Conservation (phyloP, 2,113 vertebrate species). For the Phrynosoma blainvillii region DNA sequence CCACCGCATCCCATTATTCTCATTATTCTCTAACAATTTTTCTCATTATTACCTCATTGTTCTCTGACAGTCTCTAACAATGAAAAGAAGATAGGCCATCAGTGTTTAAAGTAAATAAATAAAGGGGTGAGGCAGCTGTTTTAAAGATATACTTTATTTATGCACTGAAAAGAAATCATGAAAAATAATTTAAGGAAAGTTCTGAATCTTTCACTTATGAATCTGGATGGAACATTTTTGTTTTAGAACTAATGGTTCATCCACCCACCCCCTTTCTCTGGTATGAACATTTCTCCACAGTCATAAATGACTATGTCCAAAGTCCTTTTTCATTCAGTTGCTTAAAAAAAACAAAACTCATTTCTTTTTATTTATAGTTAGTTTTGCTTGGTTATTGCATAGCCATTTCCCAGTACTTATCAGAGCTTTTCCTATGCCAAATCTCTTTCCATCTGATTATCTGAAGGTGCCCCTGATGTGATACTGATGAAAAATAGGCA, state of each 20-base stretch:
- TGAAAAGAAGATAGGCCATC: no score
- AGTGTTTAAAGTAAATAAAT: no score
- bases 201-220: slow-evolving; percentile 1
- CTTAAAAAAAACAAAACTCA: slow-evolving; percentile 31
- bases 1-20: no score
- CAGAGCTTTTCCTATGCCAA: slow-evolving; percentile 54
- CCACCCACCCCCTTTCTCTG: slow-evolving; percentile 13
- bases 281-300: slow-evolving; percentile 41
- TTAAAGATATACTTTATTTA: neutral
- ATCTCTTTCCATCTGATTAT: slow-evolving; percentile 71
- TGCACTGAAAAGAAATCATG: neutral
- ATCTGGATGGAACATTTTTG: neutral
- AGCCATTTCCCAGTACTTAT: slow-evolving; percentile 63
- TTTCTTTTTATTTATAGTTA: slow-evolving; percentile 55
- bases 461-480: slow-evolving; percentile 64
- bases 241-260: neutral
- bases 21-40: no score
- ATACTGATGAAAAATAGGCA: slow-evolving; percentile 75
- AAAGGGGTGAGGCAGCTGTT: neutral
- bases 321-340: slow-evolving; percentile 47
- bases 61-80: no score
- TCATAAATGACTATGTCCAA: slow-evolving; percentile 60
- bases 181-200: neutral
- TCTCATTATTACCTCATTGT: no score
- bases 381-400: slow-evolving; percentile 58